Evolutionary conservation across 1,140 invertebrate species (phyloP), one percentile per base, ranked within the genome.

Genomic region (Magallana ariakensis): DNA sequence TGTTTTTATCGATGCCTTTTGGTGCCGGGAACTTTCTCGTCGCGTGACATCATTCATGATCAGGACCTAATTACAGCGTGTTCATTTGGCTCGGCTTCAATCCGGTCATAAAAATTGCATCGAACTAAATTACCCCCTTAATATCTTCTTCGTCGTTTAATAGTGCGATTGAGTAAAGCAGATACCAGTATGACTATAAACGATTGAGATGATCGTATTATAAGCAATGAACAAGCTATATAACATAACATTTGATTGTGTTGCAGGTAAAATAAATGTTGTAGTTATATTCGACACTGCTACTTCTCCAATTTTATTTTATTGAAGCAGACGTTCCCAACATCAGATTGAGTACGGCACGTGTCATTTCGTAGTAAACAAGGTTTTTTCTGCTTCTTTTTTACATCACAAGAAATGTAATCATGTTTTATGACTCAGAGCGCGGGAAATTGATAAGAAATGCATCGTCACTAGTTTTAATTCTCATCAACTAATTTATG

Each of bases 321-420:
- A 75, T 33, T 19, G 33, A 75, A 75, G 1, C 15, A 75, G 66
- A 75, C 13, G 22, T 75, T 75, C 33, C 22, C 22, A 75, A 13
- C 66, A 8, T 9, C 66, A 75, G 33, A 75, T 26, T 11, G 58
- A 75, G 66, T 26, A 9, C 66, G 26, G 33, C 19, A 75, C 22
- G 26, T 4, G 9, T 26, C 22, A 75, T 75, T 75, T 75, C 22
- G 13, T 13, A 26, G 66, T 75, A 75, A 75, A 75, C 66, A 75
- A 11, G 66, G 66, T 75, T 75, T 75, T 46, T 75, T 75, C 66
- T 75, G 22, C 5, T 46, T 46, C 33, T 5, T 46, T 75, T 75
- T 33, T 75, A 75, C 66, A 75, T 75, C 66, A 75, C 22, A 75
- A 22, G 22, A 75, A 75, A 75, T 75, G 66, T 46, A 46, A 75